Conservation (phyloP, 1,140 invertebrate genomes). For the Akabosia matsudoensis region DNA sequence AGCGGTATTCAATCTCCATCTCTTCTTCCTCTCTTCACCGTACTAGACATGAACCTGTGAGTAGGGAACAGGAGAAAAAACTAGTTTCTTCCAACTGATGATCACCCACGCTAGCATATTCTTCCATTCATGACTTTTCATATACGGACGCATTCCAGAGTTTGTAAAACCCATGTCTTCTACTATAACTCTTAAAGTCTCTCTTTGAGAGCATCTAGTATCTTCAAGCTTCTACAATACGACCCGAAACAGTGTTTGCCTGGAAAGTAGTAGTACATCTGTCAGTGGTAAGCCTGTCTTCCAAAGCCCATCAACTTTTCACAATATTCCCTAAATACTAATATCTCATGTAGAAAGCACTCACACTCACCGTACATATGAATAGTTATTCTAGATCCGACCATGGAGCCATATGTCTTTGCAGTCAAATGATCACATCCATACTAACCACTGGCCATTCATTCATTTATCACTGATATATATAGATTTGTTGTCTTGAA, state of each 20-base stretch:
- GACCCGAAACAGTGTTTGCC: too few species aligned
- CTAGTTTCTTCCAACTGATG: background rate
- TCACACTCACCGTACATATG: slow-evolving; percentile 21
- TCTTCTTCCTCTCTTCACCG: background rate
- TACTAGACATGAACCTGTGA: background rate
- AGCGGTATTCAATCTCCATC: slow-evolving; percentile 22
- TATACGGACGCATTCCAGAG: background rate
- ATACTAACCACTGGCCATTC: slow-evolving; percentile 5
- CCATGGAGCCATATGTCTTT: background rate
- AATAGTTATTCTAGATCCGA: background rate
- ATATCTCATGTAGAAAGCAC: slow-evolving; percentile 45
- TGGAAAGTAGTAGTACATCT: slow-evolving; percentile 16
- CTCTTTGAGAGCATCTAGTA: background rate
- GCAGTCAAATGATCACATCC: background rate
- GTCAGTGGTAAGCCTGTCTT: slow-evolving; percentile 24
- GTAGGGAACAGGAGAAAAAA: slow-evolving; percentile 4
- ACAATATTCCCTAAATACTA: slow-evolving; percentile 46
- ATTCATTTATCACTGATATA: slow-evolving; percentile 18
- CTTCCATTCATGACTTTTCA: background rate
- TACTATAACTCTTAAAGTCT: too few species aligned
- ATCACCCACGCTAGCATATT: background rate
- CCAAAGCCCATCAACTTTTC: slow-evolving; percentile 45
- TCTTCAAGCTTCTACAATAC: too few species aligned
- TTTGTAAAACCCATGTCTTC: too few species aligned
- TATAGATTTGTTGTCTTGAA: background rate